Base-by-base conservation (phyloP, 2,888 invertebrate genomes). In the Monochamus alternatus region DNA sequence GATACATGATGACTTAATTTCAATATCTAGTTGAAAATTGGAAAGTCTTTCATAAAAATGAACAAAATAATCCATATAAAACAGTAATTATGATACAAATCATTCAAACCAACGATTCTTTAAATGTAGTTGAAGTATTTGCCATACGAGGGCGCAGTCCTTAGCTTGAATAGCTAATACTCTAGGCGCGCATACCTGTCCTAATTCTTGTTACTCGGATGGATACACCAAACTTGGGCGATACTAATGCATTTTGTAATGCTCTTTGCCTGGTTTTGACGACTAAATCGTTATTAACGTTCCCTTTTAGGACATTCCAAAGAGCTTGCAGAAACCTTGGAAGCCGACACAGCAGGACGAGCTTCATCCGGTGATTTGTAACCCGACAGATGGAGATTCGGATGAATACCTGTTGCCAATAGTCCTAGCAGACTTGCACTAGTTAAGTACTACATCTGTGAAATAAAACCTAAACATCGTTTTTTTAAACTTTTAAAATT, bases 331-430 rank as follows among this genome's bases (percentile, higher is more conserved):
- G 58, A 89, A 89, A 77, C 87, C 89, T 52, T 93, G 93, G 93
- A 88, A 89, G 78, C 91, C 92, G 10, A 79, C 92, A 72, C 88
- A 87, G 64, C 89, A 89, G 76, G 85, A 88, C 43, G 89, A 92
- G 77, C 87, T 93, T 76, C 92, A 92, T 81, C 89, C 90, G 63
- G 91, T 91, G 47, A 89, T 92, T 80, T 88, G 89, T 81, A 89
- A 90, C 86, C 90, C 91, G 32, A 86, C 88, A 69, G 87, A 86
- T 12, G 91, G 91, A 55, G 91, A 92, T 83, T 91, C 91, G 66
- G 91, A 91, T 84, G 91, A 92, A 85, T 91, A 91, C 83, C 89
- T 92, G 81, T 89, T 91, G 88, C 92, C 92, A 80, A 88, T 91
- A 83, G 90, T 91, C 77, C 87, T 91, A 78, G 88, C 89, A 73